phyloP scores from a whole-genome alignment of 2,113 vertebrate genomes.

The Nannobrachium achirus region DNA sequence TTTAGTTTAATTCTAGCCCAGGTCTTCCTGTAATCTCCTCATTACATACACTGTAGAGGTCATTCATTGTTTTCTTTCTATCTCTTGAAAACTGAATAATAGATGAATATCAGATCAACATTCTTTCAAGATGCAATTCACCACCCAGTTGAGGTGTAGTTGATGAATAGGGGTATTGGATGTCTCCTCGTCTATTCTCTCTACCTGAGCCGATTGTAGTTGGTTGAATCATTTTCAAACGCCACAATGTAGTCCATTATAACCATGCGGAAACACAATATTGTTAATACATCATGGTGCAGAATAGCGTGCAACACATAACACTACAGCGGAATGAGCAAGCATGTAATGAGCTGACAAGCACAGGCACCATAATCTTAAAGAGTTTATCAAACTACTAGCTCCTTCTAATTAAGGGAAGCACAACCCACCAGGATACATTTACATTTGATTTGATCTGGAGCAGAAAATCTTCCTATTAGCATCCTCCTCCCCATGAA shows the following conservation, averaged over 20 bases:
- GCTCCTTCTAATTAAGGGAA: slow-evolving; percentile 78
- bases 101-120: slow-evolving; percentile 50
- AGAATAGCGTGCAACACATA: slow-evolving; percentile 11
- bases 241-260: slow-evolving; percentile 11
- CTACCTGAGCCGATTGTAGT: slow-evolving; percentile 6
- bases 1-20: slow-evolving; percentile 36
- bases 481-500: slow-evolving; percentile 71
- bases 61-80: slow-evolving; percentile 57
- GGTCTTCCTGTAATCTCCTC: slow-evolving; percentile 54
- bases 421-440: slow-evolving; percentile 77
- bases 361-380: slow-evolving; percentile 63
- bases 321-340: slow-evolving; percentile 38
- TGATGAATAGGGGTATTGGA: slow-evolving; percentile 30
- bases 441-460: slow-evolving; percentile 80
- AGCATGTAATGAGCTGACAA: slow-evolving; percentile 69
- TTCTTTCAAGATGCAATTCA: slow-evolving; percentile 45
- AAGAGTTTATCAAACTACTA: slow-evolving; percentile 81
- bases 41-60: slow-evolving; percentile 57
- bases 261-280: not conserved
- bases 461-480: slow-evolving; percentile 77
- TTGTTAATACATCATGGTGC: slow-evolving; percentile 28
- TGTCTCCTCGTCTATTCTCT: slow-evolving; percentile 29
- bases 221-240: slow-evolving; percentile 3
- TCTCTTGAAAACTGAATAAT: slow-evolving; percentile 63
- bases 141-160: slow-evolving; percentile 48